Conservation (phyloP, 2,797 vertebrate genomes). For the Pseudotriccus pelzelni region DNA sequence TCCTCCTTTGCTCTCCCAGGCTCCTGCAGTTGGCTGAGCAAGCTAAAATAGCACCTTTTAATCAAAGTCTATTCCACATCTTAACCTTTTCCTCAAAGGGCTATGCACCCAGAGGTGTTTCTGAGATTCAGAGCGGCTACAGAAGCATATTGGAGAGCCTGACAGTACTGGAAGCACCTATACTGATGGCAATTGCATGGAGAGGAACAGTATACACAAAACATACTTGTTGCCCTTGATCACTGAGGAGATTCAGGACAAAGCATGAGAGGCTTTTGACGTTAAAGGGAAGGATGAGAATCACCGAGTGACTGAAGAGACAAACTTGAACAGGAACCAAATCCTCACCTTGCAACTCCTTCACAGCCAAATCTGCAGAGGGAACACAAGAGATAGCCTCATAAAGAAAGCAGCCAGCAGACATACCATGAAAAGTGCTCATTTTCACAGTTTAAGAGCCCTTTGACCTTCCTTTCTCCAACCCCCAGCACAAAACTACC, state of each 20-base stretch:
- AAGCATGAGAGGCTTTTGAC: not conserved
- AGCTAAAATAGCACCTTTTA: not conserved
- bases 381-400: not conserved
- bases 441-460: not conserved
- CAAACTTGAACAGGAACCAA: not conserved
- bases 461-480: not conserved
- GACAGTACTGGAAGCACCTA: not conserved
- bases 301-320: not conserved
- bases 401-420: not conserved
- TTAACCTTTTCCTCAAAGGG: not conserved
- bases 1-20: not conserved
- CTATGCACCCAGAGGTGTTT: not conserved
- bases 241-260: not conserved
- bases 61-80: not conserved
- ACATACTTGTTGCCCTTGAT: not conserved
- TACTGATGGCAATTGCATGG: not conserved
- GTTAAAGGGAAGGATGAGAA: not conserved
- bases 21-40: not conserved
- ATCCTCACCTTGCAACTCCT: conserved; percentile 67
- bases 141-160: not conserved
- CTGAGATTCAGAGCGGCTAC: not conserved
- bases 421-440: not conserved
- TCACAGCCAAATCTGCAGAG: conserved; percentile 54
- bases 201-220: not conserved
- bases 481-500: not conserved